Conservation (phyloP, 2,113 vertebrate species). For the Physeter macrocephalus region DNA sequence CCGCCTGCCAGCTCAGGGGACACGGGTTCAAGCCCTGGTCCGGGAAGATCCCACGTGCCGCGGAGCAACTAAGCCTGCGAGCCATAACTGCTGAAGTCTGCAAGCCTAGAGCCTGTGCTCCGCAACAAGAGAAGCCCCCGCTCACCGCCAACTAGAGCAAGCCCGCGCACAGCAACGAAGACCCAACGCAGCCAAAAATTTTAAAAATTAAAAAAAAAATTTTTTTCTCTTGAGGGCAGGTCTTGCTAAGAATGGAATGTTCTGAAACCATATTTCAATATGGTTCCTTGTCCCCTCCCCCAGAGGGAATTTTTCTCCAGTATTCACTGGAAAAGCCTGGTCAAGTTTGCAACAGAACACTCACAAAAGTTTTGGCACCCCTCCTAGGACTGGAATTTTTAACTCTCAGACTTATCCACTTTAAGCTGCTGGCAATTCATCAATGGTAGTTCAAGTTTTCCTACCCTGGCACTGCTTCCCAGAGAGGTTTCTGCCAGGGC, state of each 20-base stretch:
- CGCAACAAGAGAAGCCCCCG: too few relatives aligned
- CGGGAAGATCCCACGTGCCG: too few relatives aligned
- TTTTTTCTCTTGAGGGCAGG: neutral
- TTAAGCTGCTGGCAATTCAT: neutral
- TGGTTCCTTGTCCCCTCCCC: neutral
- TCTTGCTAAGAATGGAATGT: neutral
- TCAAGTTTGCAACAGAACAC: neutral
- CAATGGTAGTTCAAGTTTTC: neutral
- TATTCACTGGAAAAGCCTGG: neutral
- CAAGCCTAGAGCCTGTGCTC: too few relatives aligned
- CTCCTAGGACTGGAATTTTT: neutral
- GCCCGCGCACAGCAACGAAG: too few relatives aligned
- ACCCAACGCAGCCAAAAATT: too few relatives aligned
- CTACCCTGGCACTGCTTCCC: neutral
- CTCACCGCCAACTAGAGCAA: too few relatives aligned
- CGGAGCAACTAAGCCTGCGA: too few relatives aligned
- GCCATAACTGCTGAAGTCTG: too few relatives aligned
- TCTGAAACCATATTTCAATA: neutral
- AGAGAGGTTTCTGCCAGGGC: neutral
- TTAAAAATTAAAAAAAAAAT: neutral
- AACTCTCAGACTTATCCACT: neutral
- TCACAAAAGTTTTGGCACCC: neutral
- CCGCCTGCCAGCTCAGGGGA: too few relatives aligned
- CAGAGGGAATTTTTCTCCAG: neutral
- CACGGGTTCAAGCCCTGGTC: too few relatives aligned